Conservation (phyloP, 1,140 invertebrate species). For the Nasonia vitripennis region DNA sequence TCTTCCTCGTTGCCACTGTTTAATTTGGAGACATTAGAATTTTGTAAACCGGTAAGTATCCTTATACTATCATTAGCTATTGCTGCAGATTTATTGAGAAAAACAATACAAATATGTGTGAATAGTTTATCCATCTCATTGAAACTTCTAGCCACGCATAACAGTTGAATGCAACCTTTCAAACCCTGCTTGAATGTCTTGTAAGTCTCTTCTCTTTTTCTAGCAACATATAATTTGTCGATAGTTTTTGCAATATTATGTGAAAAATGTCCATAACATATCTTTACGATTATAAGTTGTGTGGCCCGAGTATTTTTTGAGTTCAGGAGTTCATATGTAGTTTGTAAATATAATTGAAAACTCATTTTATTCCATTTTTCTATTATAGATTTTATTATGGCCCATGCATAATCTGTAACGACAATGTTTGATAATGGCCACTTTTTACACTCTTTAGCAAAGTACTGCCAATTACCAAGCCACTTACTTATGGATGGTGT, state of each 20-base stretch:
- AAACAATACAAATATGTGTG: background rate
- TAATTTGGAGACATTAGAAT: no score
- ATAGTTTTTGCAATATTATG: no score
- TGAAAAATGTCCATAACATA: background rate
- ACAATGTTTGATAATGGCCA: slow-evolving; percentile 38
- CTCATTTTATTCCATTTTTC: slow-evolving; percentile 40
- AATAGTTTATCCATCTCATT: background rate
- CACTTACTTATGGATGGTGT: slow-evolving; percentile 28
- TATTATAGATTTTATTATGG: slow-evolving; percentile 29
- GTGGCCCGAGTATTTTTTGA: background rate
- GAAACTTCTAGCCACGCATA: background rate
- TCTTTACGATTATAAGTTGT: background rate
- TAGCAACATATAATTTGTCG: background rate
- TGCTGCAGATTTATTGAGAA: background rate
- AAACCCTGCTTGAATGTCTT: background rate
- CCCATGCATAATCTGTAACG: slow-evolving; percentile 47
- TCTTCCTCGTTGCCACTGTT: background rate
- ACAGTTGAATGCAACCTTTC: background rate
- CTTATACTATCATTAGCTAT: background rate
- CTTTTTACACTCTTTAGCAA: background rate
- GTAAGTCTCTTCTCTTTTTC: background rate
- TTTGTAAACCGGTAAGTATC: no score
- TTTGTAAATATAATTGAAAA: background rate
- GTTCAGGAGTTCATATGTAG: background rate
- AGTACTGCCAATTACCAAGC: slow-evolving; percentile 30